Conservation (phyloP, 2,797 vertebrate genomes). For the Meriones psammophilus region DNA sequence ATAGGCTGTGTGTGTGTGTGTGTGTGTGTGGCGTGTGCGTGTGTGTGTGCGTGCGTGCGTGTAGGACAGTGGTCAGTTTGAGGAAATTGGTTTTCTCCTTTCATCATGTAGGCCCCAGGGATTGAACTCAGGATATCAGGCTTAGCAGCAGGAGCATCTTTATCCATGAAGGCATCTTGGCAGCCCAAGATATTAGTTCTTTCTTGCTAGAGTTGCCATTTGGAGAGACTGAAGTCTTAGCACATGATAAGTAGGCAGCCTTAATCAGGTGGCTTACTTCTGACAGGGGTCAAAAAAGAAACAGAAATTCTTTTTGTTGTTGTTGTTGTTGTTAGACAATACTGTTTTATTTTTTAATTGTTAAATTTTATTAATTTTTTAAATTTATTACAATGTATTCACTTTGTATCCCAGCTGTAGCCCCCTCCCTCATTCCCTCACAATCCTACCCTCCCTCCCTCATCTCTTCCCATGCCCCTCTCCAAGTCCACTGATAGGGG, state of each 20-base stretch:
- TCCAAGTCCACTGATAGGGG: too few species aligned
- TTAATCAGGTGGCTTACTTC: background rate
- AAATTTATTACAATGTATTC: too few species aligned
- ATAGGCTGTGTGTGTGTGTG: background rate
- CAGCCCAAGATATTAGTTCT: background rate
- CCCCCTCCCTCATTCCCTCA: too few species aligned
- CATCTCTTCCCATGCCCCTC: too few species aligned
- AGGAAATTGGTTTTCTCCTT: background rate
- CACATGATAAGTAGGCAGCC: background rate
- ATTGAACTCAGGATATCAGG: background rate
- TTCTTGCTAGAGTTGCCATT: background rate
- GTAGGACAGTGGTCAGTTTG: background rate
- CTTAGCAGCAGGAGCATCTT: too few species aligned
- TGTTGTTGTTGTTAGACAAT: too few species aligned
- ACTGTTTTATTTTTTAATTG: too few species aligned
- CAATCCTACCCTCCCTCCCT: too few species aligned
- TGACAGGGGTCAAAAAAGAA: background rate
- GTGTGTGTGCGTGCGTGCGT: background rate
- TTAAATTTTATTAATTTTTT: too few species aligned
- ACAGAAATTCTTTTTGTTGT: background rate
- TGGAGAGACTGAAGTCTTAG: background rate
- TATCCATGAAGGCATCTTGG: background rate
- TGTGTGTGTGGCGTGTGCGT: too few species aligned
- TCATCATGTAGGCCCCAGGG: too few species aligned
- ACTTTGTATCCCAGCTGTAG: too few species aligned